Evolutionary conservation across 2,888 invertebrate genomes (phyloP).

Genomic region (Andrena fulva): DNA sequence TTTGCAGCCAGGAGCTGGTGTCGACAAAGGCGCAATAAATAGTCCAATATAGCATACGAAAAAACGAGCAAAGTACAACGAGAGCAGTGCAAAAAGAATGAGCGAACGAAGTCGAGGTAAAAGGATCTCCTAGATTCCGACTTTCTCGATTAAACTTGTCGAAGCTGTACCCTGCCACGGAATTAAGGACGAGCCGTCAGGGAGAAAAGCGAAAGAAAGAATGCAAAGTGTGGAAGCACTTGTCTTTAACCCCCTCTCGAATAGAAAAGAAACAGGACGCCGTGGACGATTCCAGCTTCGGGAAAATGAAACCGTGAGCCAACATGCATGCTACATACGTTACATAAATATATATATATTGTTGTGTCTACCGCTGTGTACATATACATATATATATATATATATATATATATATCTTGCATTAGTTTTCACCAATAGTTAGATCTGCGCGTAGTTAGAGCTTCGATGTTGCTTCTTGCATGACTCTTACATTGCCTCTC

Average conservation of each 20-base stretch:
- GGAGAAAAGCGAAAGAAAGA: constrained; percentile 15
- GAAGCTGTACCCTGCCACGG: constrained; percentile 16
- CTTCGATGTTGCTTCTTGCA: constrained; percentile 58
- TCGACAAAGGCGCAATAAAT: constrained; percentile 20
- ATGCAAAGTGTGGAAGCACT: constrained; percentile 45
- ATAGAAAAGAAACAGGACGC: constrained; percentile 62
- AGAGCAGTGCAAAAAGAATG: background rate
- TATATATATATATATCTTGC: background rate
- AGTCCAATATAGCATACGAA: background rate
- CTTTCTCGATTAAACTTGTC: constrained; percentile 5
- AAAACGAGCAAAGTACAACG: background rate
- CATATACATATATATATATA: background rate
- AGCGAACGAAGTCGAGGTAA: background rate
- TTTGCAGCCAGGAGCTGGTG: constrained; percentile 27
- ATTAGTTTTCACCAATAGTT: constrained; percentile 18
- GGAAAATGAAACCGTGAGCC: constrained; percentile 73
- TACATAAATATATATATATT: constrained; percentile 1
- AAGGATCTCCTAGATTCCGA: constrained; percentile 23
- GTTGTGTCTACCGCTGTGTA: background rate
- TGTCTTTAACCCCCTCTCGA: constrained; percentile 54
- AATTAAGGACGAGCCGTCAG: constrained; percentile 29
- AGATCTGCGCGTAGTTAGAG: constrained; percentile 33
- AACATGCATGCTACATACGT: constrained; percentile 71
- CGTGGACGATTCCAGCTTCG: constrained; percentile 53
- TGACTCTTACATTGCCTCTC: constrained; percentile 32